Evolutionary conservation across 2,888 invertebrate genomes (phyloP).

Genomic region (Andrena praecox): DNA sequence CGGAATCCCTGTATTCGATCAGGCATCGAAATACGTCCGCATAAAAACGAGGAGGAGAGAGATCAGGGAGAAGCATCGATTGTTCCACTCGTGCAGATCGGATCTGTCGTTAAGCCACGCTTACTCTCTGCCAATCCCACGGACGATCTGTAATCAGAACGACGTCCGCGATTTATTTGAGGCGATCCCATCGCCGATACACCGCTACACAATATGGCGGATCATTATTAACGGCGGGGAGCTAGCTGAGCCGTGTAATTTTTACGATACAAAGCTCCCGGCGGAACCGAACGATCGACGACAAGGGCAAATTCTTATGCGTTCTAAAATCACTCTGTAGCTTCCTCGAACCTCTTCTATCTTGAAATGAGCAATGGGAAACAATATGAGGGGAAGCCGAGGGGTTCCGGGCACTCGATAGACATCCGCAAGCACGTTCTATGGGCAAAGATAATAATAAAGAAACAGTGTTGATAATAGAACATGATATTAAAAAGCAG

Average conservation of each 20-base stretch:
- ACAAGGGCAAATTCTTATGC: not conserved
- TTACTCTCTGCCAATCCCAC: conserved; percentile 71
- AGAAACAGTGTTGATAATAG: no score
- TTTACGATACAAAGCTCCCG: not conserved
- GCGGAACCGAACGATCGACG: not conserved
- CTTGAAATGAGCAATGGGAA: no score
- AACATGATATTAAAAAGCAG: no score
- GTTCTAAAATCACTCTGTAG: not conserved
- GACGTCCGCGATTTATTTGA: conserved; percentile 69
- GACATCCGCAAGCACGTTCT: no score
- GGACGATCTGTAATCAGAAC: conserved; percentile 70
- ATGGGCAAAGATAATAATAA: no score
- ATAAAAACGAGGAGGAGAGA: conserved; percentile 59
- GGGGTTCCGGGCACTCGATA: no score
- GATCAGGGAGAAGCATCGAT: conserved; percentile 54
- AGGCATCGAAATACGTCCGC: conserved; percentile 72
- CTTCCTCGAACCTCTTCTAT: no score
- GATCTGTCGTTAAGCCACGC: conserved; percentile 72
- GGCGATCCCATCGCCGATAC: conserved; percentile 60
- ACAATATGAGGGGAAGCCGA: no score
- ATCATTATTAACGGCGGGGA: conserved; percentile 18
- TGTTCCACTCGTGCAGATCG: conserved; percentile 68
- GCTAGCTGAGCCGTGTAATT: not conserved
- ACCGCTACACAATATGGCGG: conserved; percentile 49
- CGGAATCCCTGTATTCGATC: conserved; percentile 71